Evolutionary conservation across 2,888 invertebrate species (phyloP), one percentile per base, ranked within the genome.

Genomic region (Thecocarcelia acutangulata): DNA sequence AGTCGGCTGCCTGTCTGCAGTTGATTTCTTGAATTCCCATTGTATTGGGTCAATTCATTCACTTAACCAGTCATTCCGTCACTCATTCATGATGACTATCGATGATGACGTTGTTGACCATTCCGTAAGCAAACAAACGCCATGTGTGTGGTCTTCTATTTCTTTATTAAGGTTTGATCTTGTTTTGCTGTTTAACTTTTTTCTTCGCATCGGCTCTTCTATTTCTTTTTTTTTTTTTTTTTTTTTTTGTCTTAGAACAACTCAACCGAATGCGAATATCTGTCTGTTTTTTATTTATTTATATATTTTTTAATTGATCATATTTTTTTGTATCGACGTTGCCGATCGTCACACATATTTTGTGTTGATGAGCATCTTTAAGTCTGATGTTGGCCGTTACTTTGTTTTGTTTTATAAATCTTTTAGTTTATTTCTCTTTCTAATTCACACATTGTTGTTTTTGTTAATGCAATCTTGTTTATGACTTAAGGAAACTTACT

Each of bases 31-130:
- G 44, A 59, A 56, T 82, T 82, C 74, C 64, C 78, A 82, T 82
- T 78, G 59, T 66, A 61, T 82, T 74, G 74, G 70, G 78, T 78
- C 82, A 82, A 70, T 70, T 78, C 59, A 74, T 64, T 64, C 72
- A 79, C 66, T 66, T 44, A 68, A 54, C 19, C 59, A 63, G 37
- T 58, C 50, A 58, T 44, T 61, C 61, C 17, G 40, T 28, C 40
- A 13, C 3, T 40, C 37, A 59, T 59, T 66, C 13, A 58, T 70
- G 40, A 56, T 64, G 48, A 19, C 37, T 37, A 59, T 64, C 44
- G 42, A 33, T 59, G 52, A n/a, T 19, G 54, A 19, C 6, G 56
- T 3, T 56, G 37, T 50, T 72, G 64, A 72, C 70, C 77, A 50
- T 42, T 28, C 42, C 66, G n/a, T 42, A 59, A 58, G 15, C 24